A percentile compares a stretch with the other conserved stretches of the same genome.
phyloP scores from a whole-genome alignment of 2,113 vertebrate genomes.

The Albula glossodonta region DNA sequence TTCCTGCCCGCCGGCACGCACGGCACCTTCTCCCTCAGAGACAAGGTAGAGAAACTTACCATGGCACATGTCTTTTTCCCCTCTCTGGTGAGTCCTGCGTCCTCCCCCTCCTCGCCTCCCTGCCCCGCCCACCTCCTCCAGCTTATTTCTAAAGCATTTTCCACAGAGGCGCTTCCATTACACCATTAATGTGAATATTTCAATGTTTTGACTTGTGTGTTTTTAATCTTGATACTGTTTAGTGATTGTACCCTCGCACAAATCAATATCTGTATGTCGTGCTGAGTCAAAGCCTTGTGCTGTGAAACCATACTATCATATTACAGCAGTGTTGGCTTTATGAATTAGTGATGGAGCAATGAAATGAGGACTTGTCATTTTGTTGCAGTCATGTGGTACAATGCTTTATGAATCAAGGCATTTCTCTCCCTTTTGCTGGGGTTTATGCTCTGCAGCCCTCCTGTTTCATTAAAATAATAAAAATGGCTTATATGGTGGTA shows the following conservation, averaged over 20 bases:
- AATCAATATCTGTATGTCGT: background rate
- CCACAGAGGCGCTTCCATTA: background rate
- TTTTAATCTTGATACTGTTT: background rate
- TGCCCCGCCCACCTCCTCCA: background rate
- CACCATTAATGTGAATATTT: background rate
- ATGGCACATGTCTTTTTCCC: constrained; percentile 69
- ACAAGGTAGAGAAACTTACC: constrained; percentile 88
- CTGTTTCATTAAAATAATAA: background rate
- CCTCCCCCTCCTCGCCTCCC: background rate
- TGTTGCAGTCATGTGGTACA: background rate
- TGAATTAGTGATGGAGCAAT: background rate
- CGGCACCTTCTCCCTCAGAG: constrained; percentile 86
- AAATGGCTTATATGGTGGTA: background rate
- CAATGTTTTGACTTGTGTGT: background rate
- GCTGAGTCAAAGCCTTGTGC: background rate
- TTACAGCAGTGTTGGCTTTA: background rate
- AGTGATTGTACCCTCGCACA: background rate
- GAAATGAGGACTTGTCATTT: background rate
- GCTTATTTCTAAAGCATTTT: constrained; percentile 31
- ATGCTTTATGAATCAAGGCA: background rate
- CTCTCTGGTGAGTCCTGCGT: constrained; percentile 69
- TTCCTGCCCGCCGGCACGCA: constrained; percentile 82
- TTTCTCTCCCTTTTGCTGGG: background rate
- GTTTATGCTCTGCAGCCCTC: background rate
- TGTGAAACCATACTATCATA: too few relatives aligned